These are phyloP conservation scores for Escarpia spicata DNA, from an alignment of 2,888 invertebrate species.

Conservation along the genomic window DNA sequence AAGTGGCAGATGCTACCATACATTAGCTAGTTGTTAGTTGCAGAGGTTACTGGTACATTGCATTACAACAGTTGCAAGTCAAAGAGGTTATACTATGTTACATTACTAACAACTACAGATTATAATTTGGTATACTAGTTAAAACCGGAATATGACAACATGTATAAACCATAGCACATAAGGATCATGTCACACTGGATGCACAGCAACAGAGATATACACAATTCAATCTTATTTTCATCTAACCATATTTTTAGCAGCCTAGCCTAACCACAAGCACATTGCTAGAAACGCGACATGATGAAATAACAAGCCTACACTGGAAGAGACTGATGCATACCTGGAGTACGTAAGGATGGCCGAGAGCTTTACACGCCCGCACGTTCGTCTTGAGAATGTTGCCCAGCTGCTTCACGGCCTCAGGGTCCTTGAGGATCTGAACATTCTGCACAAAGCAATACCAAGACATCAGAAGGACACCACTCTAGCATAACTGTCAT, in stretches of 20 bases:
- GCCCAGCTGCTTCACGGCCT: constrained; percentile 95
- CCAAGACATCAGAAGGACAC: neutral
- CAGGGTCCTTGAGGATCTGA: constrained; percentile 92
- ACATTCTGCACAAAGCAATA: constrained; percentile 75
- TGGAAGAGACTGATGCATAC: constrained; percentile 42
- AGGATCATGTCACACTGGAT: neutral
- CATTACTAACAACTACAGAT: neutral
- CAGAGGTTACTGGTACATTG: neutral
- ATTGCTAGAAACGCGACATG: neutral
- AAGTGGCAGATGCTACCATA: neutral
- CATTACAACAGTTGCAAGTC: neutral
- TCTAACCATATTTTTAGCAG: neutral
- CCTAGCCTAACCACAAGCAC: neutral
- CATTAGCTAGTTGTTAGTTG: neutral
- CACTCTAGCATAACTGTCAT: neutral
- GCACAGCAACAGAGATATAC: neutral
- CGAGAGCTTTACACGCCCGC: constrained; percentile 96
- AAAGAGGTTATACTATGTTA: neutral
- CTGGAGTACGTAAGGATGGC: constrained; percentile 91
- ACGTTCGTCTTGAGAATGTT: constrained; percentile 99
- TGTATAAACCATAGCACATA: neutral
- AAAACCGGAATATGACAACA: neutral
- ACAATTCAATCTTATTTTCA: too few species aligned
- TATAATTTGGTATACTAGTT: too few species aligned
- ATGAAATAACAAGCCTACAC: too few species aligned